Percentiles rank a stretch among this genome's conserved stretches.
phyloP scores from a whole-genome alignment of 2,797 vertebrate genomes.

The Sebastes dallii region DNA sequence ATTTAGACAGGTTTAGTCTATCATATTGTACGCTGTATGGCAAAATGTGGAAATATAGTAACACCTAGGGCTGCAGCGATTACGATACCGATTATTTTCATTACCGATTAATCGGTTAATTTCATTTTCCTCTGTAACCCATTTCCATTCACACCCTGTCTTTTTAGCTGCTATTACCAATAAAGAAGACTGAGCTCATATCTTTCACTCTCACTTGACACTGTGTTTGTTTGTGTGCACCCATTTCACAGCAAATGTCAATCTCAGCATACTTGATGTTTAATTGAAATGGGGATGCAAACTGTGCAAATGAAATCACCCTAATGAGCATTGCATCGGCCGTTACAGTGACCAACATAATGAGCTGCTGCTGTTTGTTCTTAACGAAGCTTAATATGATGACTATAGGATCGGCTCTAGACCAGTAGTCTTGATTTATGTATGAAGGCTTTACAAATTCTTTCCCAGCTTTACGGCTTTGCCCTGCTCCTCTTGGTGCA shows the following conservation, averaged over 20 bases:
- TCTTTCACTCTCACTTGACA: background rate
- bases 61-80: background rate
- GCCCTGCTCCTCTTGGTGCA: background rate
- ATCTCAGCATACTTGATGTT: background rate
- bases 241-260: background rate
- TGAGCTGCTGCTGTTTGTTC: slow-evolving; percentile 1
- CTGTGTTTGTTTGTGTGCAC: background rate
- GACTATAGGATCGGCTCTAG: slow-evolving; percentile 2
- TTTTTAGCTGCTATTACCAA: background rate
- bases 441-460: background rate
- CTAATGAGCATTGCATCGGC: background rate
- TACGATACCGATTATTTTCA: too few relatives aligned
- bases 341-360: slow-evolving; percentile 4
- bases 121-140: background rate
- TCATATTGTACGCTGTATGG: background rate
- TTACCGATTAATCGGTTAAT: too few relatives aligned
- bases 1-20: background rate
- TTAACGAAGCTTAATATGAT: slow-evolving; percentile 12
- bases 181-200: background rate
- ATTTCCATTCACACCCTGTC: background rate
- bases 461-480: background rate
- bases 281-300: background rate
- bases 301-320: slow-evolving; percentile 6
- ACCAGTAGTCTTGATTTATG: background rate
- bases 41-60: background rate